Base-by-base conservation (phyloP, 2,888 invertebrate genomes). In the Dicyrtoma fusca region DNA sequence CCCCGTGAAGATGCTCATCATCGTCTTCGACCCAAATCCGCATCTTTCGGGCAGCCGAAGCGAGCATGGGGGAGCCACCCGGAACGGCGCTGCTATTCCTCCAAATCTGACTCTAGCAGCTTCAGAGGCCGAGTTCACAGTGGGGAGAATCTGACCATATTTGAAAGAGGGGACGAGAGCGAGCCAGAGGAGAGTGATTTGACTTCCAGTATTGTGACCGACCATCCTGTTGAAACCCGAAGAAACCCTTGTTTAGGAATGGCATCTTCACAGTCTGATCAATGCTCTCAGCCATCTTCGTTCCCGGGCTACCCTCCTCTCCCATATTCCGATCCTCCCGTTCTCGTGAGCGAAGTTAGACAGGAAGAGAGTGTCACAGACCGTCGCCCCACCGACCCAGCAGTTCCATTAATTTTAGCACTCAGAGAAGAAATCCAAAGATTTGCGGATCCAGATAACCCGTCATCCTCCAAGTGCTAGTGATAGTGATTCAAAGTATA, bases 321-420 rank as follows among this genome's bases (percentile, higher is more conserved):
- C n/a, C 70, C 78, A 17, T 80, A 79, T 51, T 78, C 80, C 3
- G 80, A 80, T 49, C 76, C 77, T 26, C 74, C 77, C 11, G 71
- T 78, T 6, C 1, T 44, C 1, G 14, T 14, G n/a, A 21, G 25
- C 14, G 23, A 21, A 34, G 44, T 14, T n/a, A 19, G 8, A 8
- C 62, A 59, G 21, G 63, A 55, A n/a, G 66, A 26, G 10, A 61
- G 25, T 49, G 65, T 51, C 17, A 63, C 59, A 1, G 70, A 72
- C 4, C 73, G 76, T 3, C 83, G 85, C 1, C 85, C 87, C 0
- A 87, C 87, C 64, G 90, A 92, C 83, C 91, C 93, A 0, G 92
- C 93, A 0, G 88, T 92, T 14, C 92, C 93, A 0, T 86, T 94
- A 26, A 93, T 94, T 80, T 89, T 90, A 57, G 92, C 93, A 76